Percentiles rank a stretch among this genome's conserved stretches.
These are phyloP conservation scores for Fragum fragum DNA, from an alignment of 2,888 invertebrate genomes.

Conservation along the genomic window DNA sequence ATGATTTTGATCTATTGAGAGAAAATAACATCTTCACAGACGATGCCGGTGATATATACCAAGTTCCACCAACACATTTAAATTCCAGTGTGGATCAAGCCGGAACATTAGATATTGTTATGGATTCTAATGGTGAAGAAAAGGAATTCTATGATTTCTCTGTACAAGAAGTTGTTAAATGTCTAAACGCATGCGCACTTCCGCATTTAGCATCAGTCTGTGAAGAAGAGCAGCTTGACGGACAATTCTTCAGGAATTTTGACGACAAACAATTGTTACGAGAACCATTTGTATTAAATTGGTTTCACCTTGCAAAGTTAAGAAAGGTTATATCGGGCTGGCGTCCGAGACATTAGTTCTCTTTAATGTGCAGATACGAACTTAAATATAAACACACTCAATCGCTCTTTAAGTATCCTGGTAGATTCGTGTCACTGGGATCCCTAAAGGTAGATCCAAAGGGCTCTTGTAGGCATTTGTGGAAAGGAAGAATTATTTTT, in stretches of 20 bases:
- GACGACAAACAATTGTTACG: constrained; percentile 46
- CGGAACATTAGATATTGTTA: neutral
- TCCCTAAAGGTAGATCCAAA: no score
- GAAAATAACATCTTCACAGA: constrained; percentile 7
- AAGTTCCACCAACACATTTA: constrained; percentile 9
- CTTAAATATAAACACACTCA: no score
- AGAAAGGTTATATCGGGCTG: constrained; percentile 55
- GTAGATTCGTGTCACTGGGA: no score
- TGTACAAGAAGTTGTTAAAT: constrained; percentile 58
- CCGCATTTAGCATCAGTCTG: constrained; percentile 56
- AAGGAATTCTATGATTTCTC: constrained; percentile 44
- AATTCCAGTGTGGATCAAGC: neutral
- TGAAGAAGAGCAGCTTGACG: constrained; percentile 59
- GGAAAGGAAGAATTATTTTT: no score
- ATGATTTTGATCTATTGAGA: constrained; percentile 4
- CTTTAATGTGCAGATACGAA: no score
- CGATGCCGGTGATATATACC: constrained; percentile 3
- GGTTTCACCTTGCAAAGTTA: constrained; percentile 59
- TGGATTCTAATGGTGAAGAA: neutral
- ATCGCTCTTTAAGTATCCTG: no score
- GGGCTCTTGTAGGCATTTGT: no score
- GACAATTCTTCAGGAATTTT: constrained; percentile 54
- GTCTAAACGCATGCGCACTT: constrained; percentile 63
- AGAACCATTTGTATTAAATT: constrained; percentile 56
- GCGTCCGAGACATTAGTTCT: constrained; percentile 38